phyloP scores from a whole-genome alignment of 2,888 invertebrate genomes.

The Baronia brevicornis region DNA sequence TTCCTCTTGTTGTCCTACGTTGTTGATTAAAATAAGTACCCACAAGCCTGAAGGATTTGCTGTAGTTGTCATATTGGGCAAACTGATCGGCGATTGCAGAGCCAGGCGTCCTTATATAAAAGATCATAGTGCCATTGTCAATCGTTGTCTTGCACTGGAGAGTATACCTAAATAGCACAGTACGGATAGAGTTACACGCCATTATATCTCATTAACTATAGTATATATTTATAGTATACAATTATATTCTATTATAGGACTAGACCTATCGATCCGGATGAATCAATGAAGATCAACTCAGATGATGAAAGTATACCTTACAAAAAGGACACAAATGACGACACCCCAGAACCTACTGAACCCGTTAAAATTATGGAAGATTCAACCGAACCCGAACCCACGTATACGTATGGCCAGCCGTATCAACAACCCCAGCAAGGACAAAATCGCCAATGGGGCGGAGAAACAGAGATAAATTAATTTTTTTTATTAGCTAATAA shows the following conservation, averaged over 20 bases:
- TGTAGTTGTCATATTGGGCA: too few relatives aligned
- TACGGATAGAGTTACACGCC: neutral
- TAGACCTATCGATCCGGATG: constrained; percentile 57
- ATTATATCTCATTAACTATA: constrained; percentile 6
- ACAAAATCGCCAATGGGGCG: constrained; percentile 42
- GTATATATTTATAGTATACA: constrained; percentile 2
- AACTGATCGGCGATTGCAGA: too few relatives aligned
- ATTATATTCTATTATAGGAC: constrained; percentile 27
- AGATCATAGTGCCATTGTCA: too few relatives aligned
- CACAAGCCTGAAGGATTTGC: too few relatives aligned
- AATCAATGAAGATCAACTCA: constrained; percentile 58
- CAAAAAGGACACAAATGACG: constrained; percentile 59
- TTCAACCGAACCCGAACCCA: constrained; percentile 29
- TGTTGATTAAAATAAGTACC: too few relatives aligned
- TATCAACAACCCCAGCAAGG: constrained; percentile 19
- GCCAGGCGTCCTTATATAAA: too few relatives aligned
- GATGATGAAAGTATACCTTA: constrained; percentile 68
- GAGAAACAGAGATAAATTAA: constrained; percentile 66
- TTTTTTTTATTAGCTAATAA: neutral
- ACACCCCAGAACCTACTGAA: constrained; percentile 55
- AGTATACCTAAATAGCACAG: neutral
- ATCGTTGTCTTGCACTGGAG: neutral
- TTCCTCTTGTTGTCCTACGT: too few relatives aligned
- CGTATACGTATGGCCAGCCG: constrained; percentile 34
- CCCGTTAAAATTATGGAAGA: constrained; percentile 43